Evolutionary conservation across 2,113 vertebrate genomes (phyloP).

Genomic region (Falcunculus frontatus): DNA sequence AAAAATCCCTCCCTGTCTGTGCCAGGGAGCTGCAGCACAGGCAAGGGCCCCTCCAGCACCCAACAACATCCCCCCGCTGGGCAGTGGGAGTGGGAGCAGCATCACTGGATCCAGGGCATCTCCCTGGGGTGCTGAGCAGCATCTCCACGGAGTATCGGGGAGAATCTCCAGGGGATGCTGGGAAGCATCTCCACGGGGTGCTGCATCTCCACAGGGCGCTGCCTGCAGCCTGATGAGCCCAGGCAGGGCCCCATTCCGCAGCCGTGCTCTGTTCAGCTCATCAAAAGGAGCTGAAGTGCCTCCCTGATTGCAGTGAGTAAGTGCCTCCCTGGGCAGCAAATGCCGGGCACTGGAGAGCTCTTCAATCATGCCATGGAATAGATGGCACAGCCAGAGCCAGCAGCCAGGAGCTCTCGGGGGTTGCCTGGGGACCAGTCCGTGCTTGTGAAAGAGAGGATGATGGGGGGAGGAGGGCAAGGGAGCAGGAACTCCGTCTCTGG

Average conservation of each 20-base stretch:
- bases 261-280: neutral
- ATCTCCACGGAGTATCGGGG: neutral
- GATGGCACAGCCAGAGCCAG: neutral
- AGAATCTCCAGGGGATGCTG: neutral
- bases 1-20: neutral
- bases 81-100: neutral
- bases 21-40: neutral
- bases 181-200: accelerated
- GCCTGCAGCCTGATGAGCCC: neutral
- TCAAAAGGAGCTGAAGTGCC: neutral
- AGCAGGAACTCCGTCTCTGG: neutral
- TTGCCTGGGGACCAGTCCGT: accelerated
- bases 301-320: constrained; percentile 32
- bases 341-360: constrained; percentile 32
- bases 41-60: neutral
- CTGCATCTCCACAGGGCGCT: neutral
- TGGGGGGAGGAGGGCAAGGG: neutral
- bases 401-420: neutral
- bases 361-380: constrained; percentile 9
- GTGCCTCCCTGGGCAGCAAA: neutral
- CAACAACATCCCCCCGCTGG: accelerated
- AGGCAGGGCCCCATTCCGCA: neutral
- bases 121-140: neutral
- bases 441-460: neutral
- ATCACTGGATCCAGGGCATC: neutral